Percentiles rank a stretch among this genome's conserved stretches.
Conservation (phyloP, 2,113 vertebrate species). For the Otolemur garnettii region DNA sequence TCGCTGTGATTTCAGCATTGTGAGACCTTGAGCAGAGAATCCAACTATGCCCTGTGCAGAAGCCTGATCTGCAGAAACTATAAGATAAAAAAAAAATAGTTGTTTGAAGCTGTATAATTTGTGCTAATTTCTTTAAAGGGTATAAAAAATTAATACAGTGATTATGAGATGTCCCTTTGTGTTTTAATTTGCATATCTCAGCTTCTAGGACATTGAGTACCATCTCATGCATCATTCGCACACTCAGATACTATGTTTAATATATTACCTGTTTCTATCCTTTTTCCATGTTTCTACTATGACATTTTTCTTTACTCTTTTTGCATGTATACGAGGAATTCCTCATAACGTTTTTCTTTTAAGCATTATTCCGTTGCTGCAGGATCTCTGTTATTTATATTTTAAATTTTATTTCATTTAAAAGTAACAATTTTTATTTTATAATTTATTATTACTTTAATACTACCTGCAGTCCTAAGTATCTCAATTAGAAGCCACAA, state of each 20-base stretch:
- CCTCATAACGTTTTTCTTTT: background rate
- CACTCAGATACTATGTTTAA: background rate
- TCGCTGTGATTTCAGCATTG: background rate
- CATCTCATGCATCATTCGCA: background rate
- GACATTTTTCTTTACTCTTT: background rate
- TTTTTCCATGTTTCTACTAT: background rate
- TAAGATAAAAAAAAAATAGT: background rate
- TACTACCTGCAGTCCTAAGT: background rate
- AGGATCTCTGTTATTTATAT: background rate
- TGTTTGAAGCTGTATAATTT: background rate
- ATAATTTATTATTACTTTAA: background rate
- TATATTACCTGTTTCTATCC: background rate
- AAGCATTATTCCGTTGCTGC: background rate
- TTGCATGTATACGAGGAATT: background rate
- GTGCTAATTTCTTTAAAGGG: background rate
- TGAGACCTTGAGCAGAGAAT: background rate
- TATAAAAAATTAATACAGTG: background rate
- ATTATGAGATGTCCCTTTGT: background rate
- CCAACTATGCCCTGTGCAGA: background rate
- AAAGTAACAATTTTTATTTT: background rate
- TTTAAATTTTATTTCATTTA: background rate
- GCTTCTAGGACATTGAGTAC: background rate
- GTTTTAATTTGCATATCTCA: background rate
- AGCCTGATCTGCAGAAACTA: background rate
- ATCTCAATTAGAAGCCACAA: background rate